Percentiles rank a stretch among this genome's conserved stretches.
Evolutionary conservation across 2,888 invertebrate genomes (phyloP).

Genomic region (Ectemnius lituratus): DNA sequence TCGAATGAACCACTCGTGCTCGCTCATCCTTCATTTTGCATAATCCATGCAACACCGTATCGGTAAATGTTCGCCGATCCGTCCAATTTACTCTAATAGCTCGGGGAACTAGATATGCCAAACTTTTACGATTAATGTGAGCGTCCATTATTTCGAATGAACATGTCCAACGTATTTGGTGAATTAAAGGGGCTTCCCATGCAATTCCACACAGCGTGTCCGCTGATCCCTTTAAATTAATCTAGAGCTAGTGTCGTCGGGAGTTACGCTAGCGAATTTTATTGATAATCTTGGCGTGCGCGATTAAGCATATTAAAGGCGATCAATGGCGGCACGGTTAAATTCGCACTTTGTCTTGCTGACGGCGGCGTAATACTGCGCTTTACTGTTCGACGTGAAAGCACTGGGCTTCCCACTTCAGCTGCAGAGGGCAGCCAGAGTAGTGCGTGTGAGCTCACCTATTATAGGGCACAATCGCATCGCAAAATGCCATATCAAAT

Average conservation of each 20-base stretch:
- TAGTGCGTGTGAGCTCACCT: constrained; percentile 21
- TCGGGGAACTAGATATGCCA: background rate
- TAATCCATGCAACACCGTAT: background rate
- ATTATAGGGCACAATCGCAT: constrained; percentile 34
- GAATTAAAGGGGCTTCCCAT: background rate
- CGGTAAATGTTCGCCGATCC: background rate
- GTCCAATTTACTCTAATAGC: constrained; percentile 1
- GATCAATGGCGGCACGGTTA: background rate
- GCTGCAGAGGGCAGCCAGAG: constrained; percentile 27
- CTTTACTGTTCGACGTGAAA: background rate
- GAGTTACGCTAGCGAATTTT: background rate
- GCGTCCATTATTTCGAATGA: background rate
- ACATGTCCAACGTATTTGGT: background rate
- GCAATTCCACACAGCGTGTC: too few species aligned
- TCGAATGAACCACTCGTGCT: too few species aligned
- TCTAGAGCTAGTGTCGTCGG: too few species aligned
- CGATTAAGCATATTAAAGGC: constrained; percentile 5
- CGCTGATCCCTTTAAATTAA: too few species aligned
- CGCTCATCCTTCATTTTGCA: too few species aligned
- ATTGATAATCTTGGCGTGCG: background rate
- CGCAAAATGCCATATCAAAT: constrained; percentile 35
- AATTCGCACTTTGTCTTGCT: constrained; percentile 6
- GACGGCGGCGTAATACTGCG: background rate
- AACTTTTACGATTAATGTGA: background rate
- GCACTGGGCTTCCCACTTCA: constrained; percentile 25